These are phyloP conservation scores for Microtus oregoni DNA, from an alignment of 2,113 vertebrate species.

Conservation along the genomic window DNA sequence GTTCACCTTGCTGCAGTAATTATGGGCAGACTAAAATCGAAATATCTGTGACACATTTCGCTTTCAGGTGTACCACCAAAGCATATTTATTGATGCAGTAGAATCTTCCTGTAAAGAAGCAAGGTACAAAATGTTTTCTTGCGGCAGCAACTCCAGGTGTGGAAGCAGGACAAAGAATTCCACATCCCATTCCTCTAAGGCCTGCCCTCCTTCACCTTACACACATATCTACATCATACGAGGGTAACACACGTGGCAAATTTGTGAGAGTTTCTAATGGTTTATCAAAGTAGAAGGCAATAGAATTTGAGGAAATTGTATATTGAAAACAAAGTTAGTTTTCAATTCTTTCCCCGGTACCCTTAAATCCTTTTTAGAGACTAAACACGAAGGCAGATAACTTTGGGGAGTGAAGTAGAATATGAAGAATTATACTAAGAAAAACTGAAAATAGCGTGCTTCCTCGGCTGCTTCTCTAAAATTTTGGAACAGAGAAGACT, in stretches of 20 bases:
- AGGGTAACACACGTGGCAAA: not conserved
- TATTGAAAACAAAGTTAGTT: not conserved
- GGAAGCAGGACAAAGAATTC: constrained; percentile 10
- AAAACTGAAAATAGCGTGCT: not conserved
- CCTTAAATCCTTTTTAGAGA: not conserved
- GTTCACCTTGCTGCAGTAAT: constrained; percentile 62
- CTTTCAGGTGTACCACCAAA: constrained; percentile 34
- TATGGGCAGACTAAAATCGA: constrained; percentile 57
- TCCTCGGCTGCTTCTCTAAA: not conserved
- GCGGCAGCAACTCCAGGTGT: not conserved
- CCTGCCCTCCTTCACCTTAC: not conserved
- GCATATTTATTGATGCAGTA: constrained; percentile 37
- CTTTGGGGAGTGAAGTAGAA: not conserved
- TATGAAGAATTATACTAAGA: not conserved
- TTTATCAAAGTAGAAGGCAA: not conserved
- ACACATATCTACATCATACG: not conserved
- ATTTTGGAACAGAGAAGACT: not conserved
- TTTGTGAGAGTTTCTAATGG: not conserved
- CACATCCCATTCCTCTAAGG: not conserved
- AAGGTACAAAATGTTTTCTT: constrained; percentile 32
- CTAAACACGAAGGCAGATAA: not conserved
- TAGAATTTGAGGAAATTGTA: not conserved
- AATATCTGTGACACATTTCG: constrained; percentile 42
- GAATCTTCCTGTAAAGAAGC: constrained; percentile 50
- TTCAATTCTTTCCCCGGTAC: not conserved